Base-by-base conservation (phyloP, 2,888 invertebrate genomes). In the Cosmia pyralina region DNA sequence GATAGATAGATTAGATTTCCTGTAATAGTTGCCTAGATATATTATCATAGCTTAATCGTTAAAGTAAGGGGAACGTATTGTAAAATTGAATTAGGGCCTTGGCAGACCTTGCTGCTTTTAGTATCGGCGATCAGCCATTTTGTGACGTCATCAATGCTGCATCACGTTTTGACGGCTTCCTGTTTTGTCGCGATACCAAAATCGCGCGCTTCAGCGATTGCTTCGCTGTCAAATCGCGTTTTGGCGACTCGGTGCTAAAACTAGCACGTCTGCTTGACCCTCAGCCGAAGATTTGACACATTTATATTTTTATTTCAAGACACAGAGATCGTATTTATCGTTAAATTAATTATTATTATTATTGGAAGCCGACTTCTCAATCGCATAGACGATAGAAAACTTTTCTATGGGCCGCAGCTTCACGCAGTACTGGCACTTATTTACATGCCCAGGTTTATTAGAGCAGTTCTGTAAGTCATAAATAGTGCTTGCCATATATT, bases 301-400 rank as follows among this genome's bases (percentile, higher is more conserved):
- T 50, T 46, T 64, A 41, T 38, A 50, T 65, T 70, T 13, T 55
- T 50, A 65, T 71, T 66, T 66, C 22, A 65, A 65, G 15, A 57
- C 22, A 53, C 55, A 75, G 7, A 38, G 6, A 75, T 53, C 0
- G n/a, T 59, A 66, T 66, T 62, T 48, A 60, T 65, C 34, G 17
- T 59, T 46, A 41, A 59, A 55, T 67, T 34, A 19, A 59, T 77
- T 64, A 58, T 58, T 57, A 58, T 58, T 57, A 69, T 62, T 66
- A 58, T 69, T 55, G 50, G n/a, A 50, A 58, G 44, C 63, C 41
- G 50, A 52, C 53, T 50, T 63, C 44, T 57, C 38, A 28, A 38
- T 44, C 5, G 22, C 38, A 48, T 58, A 63, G 13, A 53, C 22
- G 22, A n/a, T 68, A 55, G 22, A 62, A 53, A 44, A 13, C 17